Conservation (phyloP, 2,888 invertebrate genomes). For the Drosophila quinaria region DNA sequence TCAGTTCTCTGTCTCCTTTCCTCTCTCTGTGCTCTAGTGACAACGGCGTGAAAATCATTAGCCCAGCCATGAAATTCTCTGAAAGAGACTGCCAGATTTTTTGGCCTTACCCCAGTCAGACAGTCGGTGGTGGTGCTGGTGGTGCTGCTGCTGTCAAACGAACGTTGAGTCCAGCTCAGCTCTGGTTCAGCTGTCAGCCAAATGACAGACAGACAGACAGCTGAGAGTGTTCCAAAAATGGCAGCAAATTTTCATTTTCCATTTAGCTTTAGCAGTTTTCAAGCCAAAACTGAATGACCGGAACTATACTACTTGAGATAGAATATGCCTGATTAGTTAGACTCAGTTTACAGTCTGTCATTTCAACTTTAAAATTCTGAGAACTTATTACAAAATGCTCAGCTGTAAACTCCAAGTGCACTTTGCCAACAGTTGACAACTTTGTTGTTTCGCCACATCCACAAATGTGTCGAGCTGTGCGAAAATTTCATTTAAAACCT, state of each 20-base stretch:
- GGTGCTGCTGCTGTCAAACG: constrained; percentile 47
- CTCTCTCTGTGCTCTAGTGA: constrained; percentile 44
- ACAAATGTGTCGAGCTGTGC: not conserved
- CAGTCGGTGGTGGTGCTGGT: constrained; percentile 18
- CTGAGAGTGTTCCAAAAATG: constrained; percentile 18
- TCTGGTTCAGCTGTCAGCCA: constrained; percentile 47
- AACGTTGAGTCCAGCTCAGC: constrained; percentile 27
- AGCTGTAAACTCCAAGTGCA: not conserved
- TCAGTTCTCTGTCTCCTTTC: not conserved
- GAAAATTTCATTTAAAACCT: not conserved
- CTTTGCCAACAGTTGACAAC: constrained; percentile 7
- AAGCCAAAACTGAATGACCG: not conserved
- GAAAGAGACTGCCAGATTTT: constrained; percentile 69
- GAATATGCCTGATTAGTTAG: constrained; percentile 14
- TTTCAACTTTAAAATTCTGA: not conserved
- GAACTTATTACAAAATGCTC: not conserved
- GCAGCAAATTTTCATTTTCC: constrained; percentile 3
- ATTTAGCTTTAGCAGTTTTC: constrained; percentile 16
- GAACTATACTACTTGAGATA: not conserved
- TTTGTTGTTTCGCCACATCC: not conserved
- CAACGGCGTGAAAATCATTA: constrained; percentile 76
- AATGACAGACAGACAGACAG: constrained; percentile 27
- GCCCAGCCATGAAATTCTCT: constrained; percentile 66
- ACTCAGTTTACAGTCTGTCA: not conserved
- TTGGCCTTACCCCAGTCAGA: constrained; percentile 12